Evolutionary conservation across 2,113 vertebrate species (phyloP).

Genomic region (Muntiacus muntjak): DNA sequence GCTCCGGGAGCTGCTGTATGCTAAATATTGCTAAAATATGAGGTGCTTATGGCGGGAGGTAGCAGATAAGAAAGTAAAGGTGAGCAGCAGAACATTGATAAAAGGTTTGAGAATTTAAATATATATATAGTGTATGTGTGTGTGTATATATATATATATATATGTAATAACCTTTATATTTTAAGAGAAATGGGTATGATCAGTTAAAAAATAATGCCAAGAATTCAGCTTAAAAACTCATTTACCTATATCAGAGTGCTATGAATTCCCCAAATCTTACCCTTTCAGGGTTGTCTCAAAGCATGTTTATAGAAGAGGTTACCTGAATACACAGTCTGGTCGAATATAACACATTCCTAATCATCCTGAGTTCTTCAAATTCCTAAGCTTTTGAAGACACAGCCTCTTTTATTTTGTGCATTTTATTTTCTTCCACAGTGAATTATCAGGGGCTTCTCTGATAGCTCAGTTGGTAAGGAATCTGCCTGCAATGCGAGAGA

Average conservation of each 20-base stretch:
- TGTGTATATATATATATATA: too few relatives aligned
- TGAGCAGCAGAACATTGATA: background rate
- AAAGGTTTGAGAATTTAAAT: background rate
- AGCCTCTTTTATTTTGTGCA: conserved; percentile 34
- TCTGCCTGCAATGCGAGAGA: background rate
- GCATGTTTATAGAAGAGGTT: background rate
- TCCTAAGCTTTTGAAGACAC: background rate
- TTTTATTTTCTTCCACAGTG: background rate
- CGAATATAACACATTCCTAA: background rate
- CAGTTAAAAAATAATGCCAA: background rate
- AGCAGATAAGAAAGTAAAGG: background rate
- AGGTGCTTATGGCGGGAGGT: background rate
- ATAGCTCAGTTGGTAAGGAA: background rate
- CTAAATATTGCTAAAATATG: background rate
- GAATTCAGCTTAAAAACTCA: background rate
- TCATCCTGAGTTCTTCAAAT: background rate
- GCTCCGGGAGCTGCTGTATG: background rate
- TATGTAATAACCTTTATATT: background rate
- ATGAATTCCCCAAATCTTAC: background rate
- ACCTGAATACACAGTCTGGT: background rate
- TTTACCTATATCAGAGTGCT: background rate
- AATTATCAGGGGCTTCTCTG: background rate
- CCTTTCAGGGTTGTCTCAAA: background rate
- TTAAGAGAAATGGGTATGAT: background rate
- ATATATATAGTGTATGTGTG: too few relatives aligned